These are phyloP conservation scores for Radopholus similis DNA, from an alignment of 1,140 invertebrate genomes.

Conservation along the genomic window DNA sequence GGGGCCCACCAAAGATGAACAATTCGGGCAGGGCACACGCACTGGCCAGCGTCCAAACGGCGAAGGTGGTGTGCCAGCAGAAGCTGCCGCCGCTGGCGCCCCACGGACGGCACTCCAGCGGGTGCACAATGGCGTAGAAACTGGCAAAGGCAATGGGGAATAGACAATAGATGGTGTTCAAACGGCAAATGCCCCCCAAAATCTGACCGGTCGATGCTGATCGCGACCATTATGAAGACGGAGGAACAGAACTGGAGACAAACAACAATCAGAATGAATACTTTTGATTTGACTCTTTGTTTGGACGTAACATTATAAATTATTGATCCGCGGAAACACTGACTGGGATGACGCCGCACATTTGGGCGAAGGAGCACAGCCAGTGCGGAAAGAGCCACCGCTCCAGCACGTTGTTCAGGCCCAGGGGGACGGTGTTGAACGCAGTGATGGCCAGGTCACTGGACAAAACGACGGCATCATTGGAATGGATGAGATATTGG, in stretches of 20 bases:
- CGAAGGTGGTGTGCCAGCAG: background rate
- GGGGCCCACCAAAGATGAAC: conserved; percentile 66
- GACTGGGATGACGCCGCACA: conserved; percentile 60
- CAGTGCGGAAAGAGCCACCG: conserved; percentile 51
- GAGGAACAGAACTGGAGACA: conserved; percentile 44
- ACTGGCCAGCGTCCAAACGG: conserved; percentile 64
- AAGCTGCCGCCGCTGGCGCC: background rate
- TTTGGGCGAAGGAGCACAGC: conserved; percentile 55
- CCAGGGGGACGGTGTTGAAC: conserved; percentile 53
- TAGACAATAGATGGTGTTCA: background rate
- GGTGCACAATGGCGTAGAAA: conserved; percentile 84
- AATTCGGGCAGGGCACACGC: conserved; percentile 76
- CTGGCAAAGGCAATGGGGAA: conserved; percentile 64
- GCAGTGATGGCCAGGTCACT: conserved; percentile 50
- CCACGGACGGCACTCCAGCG: conserved; percentile 77
- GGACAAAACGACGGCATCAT: background rate
- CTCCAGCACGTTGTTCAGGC: conserved; percentile 57
- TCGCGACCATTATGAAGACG: conserved; percentile 59
- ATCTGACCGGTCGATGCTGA: conserved; percentile 52
- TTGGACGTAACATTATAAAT: too few species aligned
- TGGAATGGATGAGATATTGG: background rate
- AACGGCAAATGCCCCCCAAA: background rate
- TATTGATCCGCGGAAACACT: too few species aligned
- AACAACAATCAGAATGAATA: background rate
- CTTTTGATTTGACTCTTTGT: background rate